Evolutionary conservation across 2,113 vertebrate genomes (phyloP), one percentile per base, ranked within the genome.

Genomic region (Pyxicephalus adspersus): DNA sequence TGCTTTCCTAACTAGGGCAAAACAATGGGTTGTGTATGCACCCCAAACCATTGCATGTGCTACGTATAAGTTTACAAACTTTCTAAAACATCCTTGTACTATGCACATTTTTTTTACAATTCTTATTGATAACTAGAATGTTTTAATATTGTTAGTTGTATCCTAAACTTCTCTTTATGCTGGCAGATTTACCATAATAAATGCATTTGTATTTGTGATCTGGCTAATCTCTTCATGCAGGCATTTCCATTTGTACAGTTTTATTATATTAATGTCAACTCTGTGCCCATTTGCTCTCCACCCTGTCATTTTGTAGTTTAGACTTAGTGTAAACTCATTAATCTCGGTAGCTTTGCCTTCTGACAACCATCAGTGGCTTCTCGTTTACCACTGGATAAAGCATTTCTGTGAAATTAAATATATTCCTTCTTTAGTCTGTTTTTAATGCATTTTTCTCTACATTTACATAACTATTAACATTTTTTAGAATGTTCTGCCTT

Each of bases 381-480:
- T 38, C 25, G 19, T 80, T 26, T 19, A 70, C 54, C 60, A 34
- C 65, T 26, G 65, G 54, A 50, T 68, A 80, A 38, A 34, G 31
- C 17, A 4, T 18, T n/a, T 78, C 23, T 68, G 58, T 80, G 54
- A 80, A 80, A 70, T 70, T 6, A 51, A 50, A 70, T 70, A 28
- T 80, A 58, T 34, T 28, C 34, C 22, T 79, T 79, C 31, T 11
- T 25, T 2, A 26, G 28, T 57, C 68, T 31, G 11, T 70, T n/a
- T 58, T 22, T 68, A 78, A 78, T 68, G 76, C 64, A 58, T 78
- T 78, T 77, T 55, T 52, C 16, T 70, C 19, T 26, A 38, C 22
- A 80, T 70, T 80, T 70, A 57, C 65, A 70, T 70, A 67, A 61
- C 50, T 60, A 68, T 70, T 68, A 54, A 13, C 50, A 70, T 66